These are phyloP conservation scores for Tachycineta bicolor DNA, from an alignment of 2,113 vertebrate species.

Conservation along the genomic window DNA sequence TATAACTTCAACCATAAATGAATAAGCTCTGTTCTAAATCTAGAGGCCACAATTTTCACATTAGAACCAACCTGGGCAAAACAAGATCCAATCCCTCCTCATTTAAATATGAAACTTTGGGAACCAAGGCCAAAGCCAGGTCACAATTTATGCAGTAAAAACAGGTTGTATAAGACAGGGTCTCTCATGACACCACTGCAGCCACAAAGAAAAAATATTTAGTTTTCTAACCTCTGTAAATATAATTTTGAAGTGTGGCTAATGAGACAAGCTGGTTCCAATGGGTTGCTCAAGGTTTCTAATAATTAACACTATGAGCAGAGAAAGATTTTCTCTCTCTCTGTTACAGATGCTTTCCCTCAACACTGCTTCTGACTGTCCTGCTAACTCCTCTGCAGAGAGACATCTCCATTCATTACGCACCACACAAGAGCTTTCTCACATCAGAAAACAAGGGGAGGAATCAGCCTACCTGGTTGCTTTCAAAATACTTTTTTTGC, in stretches of 20 bases:
- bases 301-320: neutral
- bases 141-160: neutral
- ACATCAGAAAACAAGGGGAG: neutral
- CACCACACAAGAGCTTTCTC: neutral
- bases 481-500: neutral
- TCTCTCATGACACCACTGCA: neutral
- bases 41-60: neutral
- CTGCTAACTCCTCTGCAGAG: neutral
- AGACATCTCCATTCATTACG: rapidly evolving
- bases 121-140: neutral
- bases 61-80: neutral
- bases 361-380: neutral
- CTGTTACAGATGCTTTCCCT: neutral
- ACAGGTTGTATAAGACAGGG: neutral
- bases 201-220: constrained; percentile 53
- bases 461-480: neutral
- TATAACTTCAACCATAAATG: neutral
- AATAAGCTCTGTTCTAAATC: neutral
- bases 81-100: neutral
- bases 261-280: neutral
- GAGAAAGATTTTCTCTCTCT: neutral
- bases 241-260: constrained; percentile 11
- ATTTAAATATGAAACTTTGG: neutral
- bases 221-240: constrained; percentile 25
- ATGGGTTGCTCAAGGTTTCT: neutral